Evolutionary conservation across 53 echinoderm and acorn worm genomes (phyloP), one percentile per base, ranked within the genome.

Genomic region (Stichopus horrens): DNA sequence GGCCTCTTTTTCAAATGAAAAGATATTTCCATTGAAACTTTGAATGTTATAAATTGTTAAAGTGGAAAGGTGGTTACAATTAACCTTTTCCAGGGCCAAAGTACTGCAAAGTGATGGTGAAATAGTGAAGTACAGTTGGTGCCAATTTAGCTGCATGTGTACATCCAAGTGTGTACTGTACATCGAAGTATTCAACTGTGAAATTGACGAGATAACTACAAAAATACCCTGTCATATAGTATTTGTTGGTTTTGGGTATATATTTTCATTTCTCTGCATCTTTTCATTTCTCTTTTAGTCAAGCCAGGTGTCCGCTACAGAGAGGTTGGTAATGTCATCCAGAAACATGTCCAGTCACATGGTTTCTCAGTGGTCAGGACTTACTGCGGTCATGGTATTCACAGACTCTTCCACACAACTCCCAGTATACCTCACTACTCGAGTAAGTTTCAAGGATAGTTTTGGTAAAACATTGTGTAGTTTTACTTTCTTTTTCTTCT

Each of bases 381-480:
- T 4, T 99, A 99, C 80, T 99, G 99, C 73, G 99, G 99, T 7
- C 99, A 99, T 71, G 99, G 99, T 54, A 99, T 99, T 53, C 99
- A 99, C 67, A 84, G 92, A 56, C 89, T 99, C 73, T 99, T 99
- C 76, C 99, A 99, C 75, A 99, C 99, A 7, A 93, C 99, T 59
- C 99, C 99, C 5, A 99, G 94, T 86, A 96, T 99, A 4, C 99
- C 99, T n/a, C 96, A 96, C 90, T 99, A 99, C 92, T 93, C 99
- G 88, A 99, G 97, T 97, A 91, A 92, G 97, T 97, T 71, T 16
- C 63, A 63, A 7, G 16, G 37, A 37, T 37, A 37, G 37, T 37
- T 37, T 0, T 37, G 7, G 18, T 14, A 1, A 74, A 75, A 75
- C 11, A 10, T 11, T 11, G 5, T 75, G 75, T 5, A 22, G 21